These are phyloP conservation scores for Erannis defoliaria DNA, from an alignment of 2,888 invertebrate species.

Conservation along the genomic window DNA sequence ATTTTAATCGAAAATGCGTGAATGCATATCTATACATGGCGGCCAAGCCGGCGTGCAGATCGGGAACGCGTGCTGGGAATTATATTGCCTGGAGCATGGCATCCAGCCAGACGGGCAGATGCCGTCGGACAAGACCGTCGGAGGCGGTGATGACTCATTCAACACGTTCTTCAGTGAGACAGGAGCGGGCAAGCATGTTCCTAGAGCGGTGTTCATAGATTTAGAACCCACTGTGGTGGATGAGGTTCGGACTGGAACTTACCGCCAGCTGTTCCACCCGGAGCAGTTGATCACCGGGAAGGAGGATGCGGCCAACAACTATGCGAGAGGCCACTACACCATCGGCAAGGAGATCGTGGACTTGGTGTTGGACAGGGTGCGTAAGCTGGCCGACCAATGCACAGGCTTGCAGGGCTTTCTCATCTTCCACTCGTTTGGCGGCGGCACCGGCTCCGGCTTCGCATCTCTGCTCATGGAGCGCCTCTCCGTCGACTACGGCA, in stretches of 20 bases:
- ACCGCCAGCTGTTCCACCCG: constrained; percentile 97
- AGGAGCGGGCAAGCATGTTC: constrained; percentile 98
- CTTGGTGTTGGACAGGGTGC: constrained; percentile 93
- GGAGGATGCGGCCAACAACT: constrained; percentile 99
- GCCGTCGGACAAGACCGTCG: constrained; percentile 93
- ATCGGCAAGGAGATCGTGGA: constrained; percentile 98
- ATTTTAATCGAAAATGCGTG: constrained; percentile 69
- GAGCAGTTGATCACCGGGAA: constrained; percentile 98
- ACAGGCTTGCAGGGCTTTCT: constrained; percentile 96
- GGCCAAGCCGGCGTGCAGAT: constrained; percentile 91
- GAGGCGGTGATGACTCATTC: constrained; percentile 97
- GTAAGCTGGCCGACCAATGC: constrained; percentile 95
- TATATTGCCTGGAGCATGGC: constrained; percentile 93
- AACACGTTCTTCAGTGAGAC: constrained; percentile 98
- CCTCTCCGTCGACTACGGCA: constrained; percentile 97
- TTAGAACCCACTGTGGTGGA: constrained; percentile 98
- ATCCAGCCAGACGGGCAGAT: constrained; percentile 95
- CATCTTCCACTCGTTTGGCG: constrained; percentile 97
- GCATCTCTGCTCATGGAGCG: constrained; percentile 98
- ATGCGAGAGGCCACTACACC: constrained; percentile 98
- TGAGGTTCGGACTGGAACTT: constrained; percentile 97
- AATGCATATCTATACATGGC: constrained; percentile 81
- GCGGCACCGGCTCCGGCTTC: constrained; percentile 97
- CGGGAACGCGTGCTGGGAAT: constrained; percentile 95
- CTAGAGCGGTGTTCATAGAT: constrained; percentile 97